These are phyloP conservation scores for Chrysomela aeneicollis DNA, from an alignment of 2,888 invertebrate species.

Conservation along the genomic window DNA sequence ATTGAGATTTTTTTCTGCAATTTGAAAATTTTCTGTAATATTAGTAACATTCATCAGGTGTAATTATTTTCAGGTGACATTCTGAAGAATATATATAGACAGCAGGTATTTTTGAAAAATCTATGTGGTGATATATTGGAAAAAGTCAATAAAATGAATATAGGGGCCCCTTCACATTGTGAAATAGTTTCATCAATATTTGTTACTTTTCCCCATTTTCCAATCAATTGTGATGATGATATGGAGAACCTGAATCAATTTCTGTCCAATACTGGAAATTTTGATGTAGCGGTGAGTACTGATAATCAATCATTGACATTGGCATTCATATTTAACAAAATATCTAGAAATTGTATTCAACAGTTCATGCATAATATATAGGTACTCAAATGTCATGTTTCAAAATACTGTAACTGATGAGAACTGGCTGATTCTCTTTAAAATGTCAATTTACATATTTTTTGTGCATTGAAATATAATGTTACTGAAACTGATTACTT, in stretches of 20 bases:
- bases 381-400: too few relatives aligned
- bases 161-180: background rate
- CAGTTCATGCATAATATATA: too few relatives aligned
- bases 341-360: background rate
- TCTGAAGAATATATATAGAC: conserved; percentile 9
- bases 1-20: too few relatives aligned
- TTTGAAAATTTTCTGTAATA: too few relatives aligned
- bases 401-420: too few relatives aligned
- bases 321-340: background rate
- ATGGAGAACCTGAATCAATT: conserved; percentile 6
- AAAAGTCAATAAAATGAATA: background rate
- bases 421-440: too few relatives aligned
- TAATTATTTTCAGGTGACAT: conserved; percentile 11
- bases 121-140: conserved; percentile 12
- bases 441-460: too few relatives aligned
- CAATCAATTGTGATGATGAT: background rate
- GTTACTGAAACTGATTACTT: background rate
- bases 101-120: conserved; percentile 8
- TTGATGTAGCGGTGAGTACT: background rate
- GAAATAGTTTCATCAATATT: background rate
- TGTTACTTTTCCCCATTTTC: background rate
- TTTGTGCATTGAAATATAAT: too few relatives aligned
- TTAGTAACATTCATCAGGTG: background rate
- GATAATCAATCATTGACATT: background rate
- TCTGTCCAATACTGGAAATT: conserved; percentile 1